These are phyloP conservation scores for Saccopteryx bilineata DNA, from an alignment of 2,113 vertebrate species.

Conservation along the genomic window DNA sequence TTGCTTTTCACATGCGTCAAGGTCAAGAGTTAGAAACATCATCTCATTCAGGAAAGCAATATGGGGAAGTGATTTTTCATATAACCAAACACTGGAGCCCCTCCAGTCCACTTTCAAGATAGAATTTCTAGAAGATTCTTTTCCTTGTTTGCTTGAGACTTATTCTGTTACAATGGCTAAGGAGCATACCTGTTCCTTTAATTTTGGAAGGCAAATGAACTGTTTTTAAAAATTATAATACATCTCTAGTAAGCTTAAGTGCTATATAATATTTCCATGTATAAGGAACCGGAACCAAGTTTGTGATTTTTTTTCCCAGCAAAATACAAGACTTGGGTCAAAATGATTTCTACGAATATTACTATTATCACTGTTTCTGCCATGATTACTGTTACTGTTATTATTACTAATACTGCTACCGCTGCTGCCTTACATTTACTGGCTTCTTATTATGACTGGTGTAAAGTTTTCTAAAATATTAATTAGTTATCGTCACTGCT, in stretches of 20 bases:
- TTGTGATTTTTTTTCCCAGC: background rate
- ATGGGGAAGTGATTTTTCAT: background rate
- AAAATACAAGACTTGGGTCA: background rate
- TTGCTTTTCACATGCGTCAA: background rate
- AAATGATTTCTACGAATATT: background rate
- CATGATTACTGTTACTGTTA: background rate
- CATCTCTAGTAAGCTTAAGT: background rate
- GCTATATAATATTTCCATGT: background rate
- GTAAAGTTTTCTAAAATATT: background rate
- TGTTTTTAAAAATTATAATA: slow-evolving; percentile 19
- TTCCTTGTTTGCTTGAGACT: background rate
- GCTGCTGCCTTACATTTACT: background rate
- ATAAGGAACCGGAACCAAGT: background rate
- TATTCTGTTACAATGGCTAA: background rate
- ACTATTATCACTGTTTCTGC: background rate
- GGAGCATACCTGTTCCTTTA: background rate
- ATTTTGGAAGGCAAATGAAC: background rate
- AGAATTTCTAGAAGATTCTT: background rate
- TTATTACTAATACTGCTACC: background rate
- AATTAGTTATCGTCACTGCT: background rate
- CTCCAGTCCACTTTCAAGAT: background rate
- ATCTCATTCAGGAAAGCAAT: background rate
- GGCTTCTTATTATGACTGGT: background rate
- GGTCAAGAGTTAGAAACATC: background rate
- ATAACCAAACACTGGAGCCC: background rate